phyloP scores from a whole-genome alignment of 2,797 vertebrate genomes.

The Pogonophryne albipinna region DNA sequence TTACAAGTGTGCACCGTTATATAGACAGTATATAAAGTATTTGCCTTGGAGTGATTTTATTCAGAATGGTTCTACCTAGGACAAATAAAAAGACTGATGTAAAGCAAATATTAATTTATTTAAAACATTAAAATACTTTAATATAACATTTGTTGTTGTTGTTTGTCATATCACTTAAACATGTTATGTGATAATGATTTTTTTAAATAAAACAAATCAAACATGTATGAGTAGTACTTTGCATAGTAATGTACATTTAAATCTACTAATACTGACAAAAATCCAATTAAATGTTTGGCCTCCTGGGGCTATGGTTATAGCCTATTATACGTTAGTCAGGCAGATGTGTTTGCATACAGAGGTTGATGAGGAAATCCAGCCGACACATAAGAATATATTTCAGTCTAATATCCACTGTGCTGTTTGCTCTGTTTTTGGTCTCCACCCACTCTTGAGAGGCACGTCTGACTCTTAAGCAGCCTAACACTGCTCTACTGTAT shows the following conservation, averaged over 20 bases:
- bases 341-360: rapidly evolving
- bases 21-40: not conserved
- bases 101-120: not conserved
- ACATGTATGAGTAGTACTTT: not conserved
- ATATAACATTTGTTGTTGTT: not conserved
- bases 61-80: not conserved
- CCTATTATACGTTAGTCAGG: not conserved
- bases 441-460: not conserved
- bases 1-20: not conserved
- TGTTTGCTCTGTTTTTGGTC: not conserved
- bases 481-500: not conserved
- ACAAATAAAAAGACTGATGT: not conserved
- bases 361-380: slow-evolving; percentile 1
- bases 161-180: not conserved
- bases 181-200: not conserved
- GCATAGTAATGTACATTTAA: not conserved
- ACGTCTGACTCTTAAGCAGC: not conserved
- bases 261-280: not conserved
- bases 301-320: not conserved
- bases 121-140: too few relatives aligned
- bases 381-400: not conserved
- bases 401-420: not conserved
- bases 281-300: not conserved
- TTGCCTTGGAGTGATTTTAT: not conserved
- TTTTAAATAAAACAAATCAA: too few relatives aligned